Conservation (phyloP, 2,113 vertebrate species). For the western clawed frog (Xenopus tropicalis) region DNA sequence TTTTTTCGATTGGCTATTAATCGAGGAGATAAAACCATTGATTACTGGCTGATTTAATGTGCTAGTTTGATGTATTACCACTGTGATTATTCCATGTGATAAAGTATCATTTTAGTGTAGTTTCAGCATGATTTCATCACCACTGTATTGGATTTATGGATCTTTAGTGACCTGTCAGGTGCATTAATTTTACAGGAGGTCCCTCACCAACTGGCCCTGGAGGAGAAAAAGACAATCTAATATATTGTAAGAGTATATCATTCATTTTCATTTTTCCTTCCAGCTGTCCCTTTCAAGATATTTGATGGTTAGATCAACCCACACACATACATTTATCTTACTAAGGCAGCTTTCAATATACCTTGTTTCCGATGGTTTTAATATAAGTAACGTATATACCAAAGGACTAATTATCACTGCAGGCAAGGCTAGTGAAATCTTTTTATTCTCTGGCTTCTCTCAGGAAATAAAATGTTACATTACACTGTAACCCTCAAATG, state of each 20-base stretch:
- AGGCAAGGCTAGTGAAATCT: too few relatives aligned
- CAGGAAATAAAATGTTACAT: too few relatives aligned
- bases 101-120: neutral
- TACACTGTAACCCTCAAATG: too few relatives aligned
- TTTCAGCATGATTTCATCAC: neutral
- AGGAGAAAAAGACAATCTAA: neutral
- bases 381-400: neutral
- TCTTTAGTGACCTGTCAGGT: neutral
- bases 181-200: neutral
- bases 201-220: neutral
- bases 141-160: conserved; percentile 6
- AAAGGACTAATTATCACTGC: too few relatives aligned
- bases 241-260: conserved; percentile 7
- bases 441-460: too few relatives aligned
- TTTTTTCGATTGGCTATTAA: neutral
- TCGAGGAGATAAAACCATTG: neutral
- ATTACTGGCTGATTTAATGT: conserved; percentile 10
- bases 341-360: neutral
- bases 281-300: neutral
- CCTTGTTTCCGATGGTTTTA: neutral
- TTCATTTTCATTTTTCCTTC: neutral
- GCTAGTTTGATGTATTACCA: neutral
- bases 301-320: conserved; percentile 9
- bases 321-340: conserved; percentile 8
- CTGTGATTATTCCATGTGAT: neutral